Percentiles rank a stretch among this genome's conserved stretches.
Evolutionary conservation across 1,140 invertebrate genomes (phyloP).

Genomic region (Drosophila busckii): DNA sequence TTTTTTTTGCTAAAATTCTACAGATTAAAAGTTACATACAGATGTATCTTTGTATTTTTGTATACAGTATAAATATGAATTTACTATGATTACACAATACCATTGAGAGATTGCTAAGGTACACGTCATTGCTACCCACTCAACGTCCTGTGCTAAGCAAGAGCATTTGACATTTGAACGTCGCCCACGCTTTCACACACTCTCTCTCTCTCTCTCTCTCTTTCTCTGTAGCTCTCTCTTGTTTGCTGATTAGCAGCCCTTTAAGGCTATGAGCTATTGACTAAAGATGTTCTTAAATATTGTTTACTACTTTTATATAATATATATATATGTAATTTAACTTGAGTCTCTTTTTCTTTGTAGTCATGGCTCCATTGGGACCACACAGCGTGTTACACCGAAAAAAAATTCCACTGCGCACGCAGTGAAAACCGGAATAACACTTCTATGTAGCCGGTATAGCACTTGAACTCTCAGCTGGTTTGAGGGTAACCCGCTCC

Average conservation of each 20-base stretch:
- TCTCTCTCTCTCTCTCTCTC: not conserved
- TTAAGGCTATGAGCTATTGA: slow-evolving; percentile 33
- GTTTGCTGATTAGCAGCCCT: slow-evolving; percentile 16
- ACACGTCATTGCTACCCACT: slow-evolving; percentile 26
- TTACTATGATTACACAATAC: slow-evolving; percentile 31
- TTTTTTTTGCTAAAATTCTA: too few relatives aligned
- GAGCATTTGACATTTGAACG: slow-evolving; percentile 24
- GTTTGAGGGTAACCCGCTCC: not conserved
- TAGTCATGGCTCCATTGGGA: not conserved
- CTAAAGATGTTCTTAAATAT: too few relatives aligned
- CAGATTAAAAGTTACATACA: too few relatives aligned
- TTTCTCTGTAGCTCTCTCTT: not conserved
- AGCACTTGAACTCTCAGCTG: not conserved
- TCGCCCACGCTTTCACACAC: slow-evolving; percentile 6
- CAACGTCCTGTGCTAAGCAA: slow-evolving; percentile 1
- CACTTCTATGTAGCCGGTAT: slow-evolving; percentile 19
- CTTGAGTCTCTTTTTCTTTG: slow-evolving; percentile 5
- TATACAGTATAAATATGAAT: not conserved
- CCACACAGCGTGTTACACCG: not conserved
- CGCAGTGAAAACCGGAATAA: slow-evolving; percentile 22
- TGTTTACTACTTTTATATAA: too few relatives aligned
- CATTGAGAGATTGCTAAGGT: not conserved
- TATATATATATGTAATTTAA: slow-evolving; percentile 27
- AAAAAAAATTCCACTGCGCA: slow-evolving; percentile 32
- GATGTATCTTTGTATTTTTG: too few relatives aligned